Base-by-base conservation (phyloP, 2,113 vertebrate genomes). In the Oreotrochilus melanogaster region DNA sequence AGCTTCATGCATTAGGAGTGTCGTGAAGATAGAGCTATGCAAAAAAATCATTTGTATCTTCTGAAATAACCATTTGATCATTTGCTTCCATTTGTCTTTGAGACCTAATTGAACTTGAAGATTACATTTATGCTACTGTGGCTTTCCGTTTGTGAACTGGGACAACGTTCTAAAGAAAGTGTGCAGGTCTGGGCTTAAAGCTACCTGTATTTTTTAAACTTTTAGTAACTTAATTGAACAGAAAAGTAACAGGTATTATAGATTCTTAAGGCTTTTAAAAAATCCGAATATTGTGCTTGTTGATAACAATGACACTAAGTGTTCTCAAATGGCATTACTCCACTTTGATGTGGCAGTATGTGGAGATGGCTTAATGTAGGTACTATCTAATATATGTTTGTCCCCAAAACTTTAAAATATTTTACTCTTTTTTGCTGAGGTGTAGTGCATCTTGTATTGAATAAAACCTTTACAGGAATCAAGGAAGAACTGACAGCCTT, bases 21-120 rank as follows among this genome's bases (percentile, higher is more conserved):
- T 81, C 28, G 47, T 76, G 53, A 74, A 89, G 96, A 76, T 30
- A 31, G 28, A 75, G 86, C 93, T n/a, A 8, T 15, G 96, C 86
- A 25, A 58, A 92, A 78, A 88, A 75, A 71, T 89, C 75, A 54
- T 78, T 72, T 75, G 66, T 86, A 19, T 69, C 91, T 88, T 83
- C 93, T 80, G 95, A 95, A 97, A 80, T 88, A 94, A 90, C 92
- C 70, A 2, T 94, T 95, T 93, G 96, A 95, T 95, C 95, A 56
- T 96, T 97, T 62, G 57, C 91, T 95, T 96, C 93, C 84, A 7
- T 96, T 96, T 78, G 12, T 89, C 94, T 89, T 25, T 53, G 92
- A 96, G 89, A 73, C 88, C 66, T 96, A 96, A 96, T 95, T 95
- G 97, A 97, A 97, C 88, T 92, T 54, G 78, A 79, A 96, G 82